Conservation (phyloP, 1,140 invertebrate species). For the Saccostrea echinata region DNA sequence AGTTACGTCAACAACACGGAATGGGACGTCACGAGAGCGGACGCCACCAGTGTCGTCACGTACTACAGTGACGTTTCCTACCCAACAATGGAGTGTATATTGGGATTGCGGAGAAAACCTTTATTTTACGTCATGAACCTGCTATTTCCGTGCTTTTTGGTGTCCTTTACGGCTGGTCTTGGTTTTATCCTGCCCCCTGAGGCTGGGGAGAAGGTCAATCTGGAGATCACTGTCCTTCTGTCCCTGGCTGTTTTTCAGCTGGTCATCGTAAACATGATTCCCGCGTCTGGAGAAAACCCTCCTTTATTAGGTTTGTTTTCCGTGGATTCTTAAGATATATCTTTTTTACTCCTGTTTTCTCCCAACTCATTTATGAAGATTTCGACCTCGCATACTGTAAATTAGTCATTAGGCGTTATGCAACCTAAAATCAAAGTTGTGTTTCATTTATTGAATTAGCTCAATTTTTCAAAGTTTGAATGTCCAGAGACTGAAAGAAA, state of each 20-base stretch:
- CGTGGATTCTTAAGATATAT: no score
- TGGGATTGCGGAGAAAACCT: conserved; percentile 65
- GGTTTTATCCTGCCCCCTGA: conserved; percentile 62
- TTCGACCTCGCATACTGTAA: no score
- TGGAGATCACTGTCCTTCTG: conserved; percentile 77
- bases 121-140: conserved; percentile 57
- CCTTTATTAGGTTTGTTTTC: conserved; percentile 80
- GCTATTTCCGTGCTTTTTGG: conserved; percentile 13
- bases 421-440: no score
- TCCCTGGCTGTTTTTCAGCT: conserved; percentile 80
- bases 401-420: no score
- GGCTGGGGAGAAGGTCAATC: conserved; percentile 77
- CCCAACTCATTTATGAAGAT: no score
- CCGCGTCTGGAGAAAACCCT: conserved; percentile 92
- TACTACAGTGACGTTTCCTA: conserved; percentile 86
- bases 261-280: conserved; percentile 78
- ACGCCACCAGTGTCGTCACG: conserved; percentile 57
- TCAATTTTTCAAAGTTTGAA: no score
- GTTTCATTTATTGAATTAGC: no score
- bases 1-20: conserved; percentile 83
- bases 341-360: no score
- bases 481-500: no score
- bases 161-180: not conserved
- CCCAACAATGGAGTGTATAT: conserved; percentile 62
- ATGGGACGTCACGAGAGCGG: conserved; percentile 81